Percentiles rank a stretch among this genome's conserved stretches.
phyloP scores from a whole-genome alignment of 2,888 invertebrate genomes.

The Acanthosepion pharaonis region DNA sequence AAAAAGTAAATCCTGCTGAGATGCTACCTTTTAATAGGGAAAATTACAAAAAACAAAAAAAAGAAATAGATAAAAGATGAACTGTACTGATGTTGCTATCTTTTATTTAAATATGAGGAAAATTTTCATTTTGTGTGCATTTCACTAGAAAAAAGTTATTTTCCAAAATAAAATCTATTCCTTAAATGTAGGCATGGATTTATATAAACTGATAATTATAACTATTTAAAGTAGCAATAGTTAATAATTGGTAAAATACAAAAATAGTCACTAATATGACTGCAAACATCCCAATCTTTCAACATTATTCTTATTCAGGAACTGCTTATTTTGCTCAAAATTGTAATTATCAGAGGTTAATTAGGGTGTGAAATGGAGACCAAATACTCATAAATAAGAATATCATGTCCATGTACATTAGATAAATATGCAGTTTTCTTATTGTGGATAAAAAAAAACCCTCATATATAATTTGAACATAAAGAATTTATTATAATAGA shows the following conservation, averaged over 20 bases:
- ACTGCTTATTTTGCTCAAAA: background rate
- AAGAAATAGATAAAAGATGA: background rate
- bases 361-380: too few species aligned
- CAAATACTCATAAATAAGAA: background rate
- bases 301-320: background rate
- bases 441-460: too few species aligned
- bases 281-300: background rate
- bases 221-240: background rate
- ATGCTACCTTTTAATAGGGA: background rate
- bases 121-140: too few species aligned
- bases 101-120: background rate
- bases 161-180: too few species aligned
- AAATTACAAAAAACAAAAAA: background rate
- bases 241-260: background rate
- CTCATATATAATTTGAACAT: too few species aligned
- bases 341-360: background rate
- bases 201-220: too few species aligned
- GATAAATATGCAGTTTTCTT: too few species aligned
- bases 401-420: too few species aligned
- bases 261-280: background rate
- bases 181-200: too few species aligned
- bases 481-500: too few species aligned
- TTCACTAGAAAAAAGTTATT: too few species aligned
- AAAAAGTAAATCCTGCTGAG: background rate
- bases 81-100: background rate